Evolutionary conservation across 2,113 vertebrate genomes (phyloP), one percentile per base, ranked within the genome.

Genomic region (Oncorhynchus gorbuscha): DNA sequence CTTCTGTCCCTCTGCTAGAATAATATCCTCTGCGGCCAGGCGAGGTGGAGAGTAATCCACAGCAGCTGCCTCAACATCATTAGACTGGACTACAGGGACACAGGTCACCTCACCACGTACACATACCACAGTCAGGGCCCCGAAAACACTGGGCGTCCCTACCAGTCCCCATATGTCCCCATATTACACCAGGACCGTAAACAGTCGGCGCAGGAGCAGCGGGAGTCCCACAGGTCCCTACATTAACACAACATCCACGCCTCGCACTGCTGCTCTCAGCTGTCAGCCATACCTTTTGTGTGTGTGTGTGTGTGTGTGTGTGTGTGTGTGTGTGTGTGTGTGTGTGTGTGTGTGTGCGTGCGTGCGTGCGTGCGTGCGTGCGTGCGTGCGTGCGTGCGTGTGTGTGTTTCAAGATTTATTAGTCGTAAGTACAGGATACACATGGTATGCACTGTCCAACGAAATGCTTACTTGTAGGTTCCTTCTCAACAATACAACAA

Each of bases 51-150:
- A 76, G 81, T 90, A 92, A 91, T 85, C 83, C 83, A 59, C 78
- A 80, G 80, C 90, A 93, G 91, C 92, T 93, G 91, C 81, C 88
- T 85, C 89, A 89, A 88, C 91, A 89, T 89, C 81, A 89, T 92
- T 93, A 89, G 82, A 72, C 24, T 75, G 79, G 76, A 79, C 67
- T 22, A 62, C 59, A 62, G 20, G n/a, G 20, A 62, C 59, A 22
- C 59, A 9, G 59, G 59, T 62, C 59, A 13, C 59, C n/a, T 62
- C 59, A 62, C n/a, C 13, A 22, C n/a, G 3, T 20, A 6, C 59
- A 62, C 59, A 62, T 22, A 62, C 59, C 59, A 62, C 59, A 62
- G 20, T 18, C 55, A 18, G 55, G 55, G 13, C 55, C 55, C 16
- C 55, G 4, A 62, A 8, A 8, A n/a, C 59, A 16, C 59, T 22